Evolutionary conservation across 2,113 vertebrate species (phyloP), one percentile per base, ranked within the genome.

Genomic region (Cryptotis parvus): DNA sequence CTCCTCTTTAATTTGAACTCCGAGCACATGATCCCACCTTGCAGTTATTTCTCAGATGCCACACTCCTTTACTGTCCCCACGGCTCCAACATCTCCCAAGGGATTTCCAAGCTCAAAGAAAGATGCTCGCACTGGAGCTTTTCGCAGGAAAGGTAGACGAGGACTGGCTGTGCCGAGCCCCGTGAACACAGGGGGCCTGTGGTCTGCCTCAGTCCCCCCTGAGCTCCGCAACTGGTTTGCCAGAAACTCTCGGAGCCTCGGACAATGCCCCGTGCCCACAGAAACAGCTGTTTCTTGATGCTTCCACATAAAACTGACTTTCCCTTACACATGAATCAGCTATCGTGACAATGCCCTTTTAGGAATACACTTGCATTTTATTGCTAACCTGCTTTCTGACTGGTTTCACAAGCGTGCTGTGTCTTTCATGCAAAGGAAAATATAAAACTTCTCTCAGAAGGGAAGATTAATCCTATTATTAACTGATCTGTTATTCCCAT

Each of bases 51-150:
- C 91, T 91, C 84, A 92, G 95, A 96, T 41, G 85, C 82, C 26
- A 83, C 3, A 4, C 35, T 84, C 95, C 96, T 94, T 79, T 80
- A 95, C 22, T 91, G 89, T 91, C 95, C 79, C 91, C 43, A 26
- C 77, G 90, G 84, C 75, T 94, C 94, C 80, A 93, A 93, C 92
- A 93, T 90, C 0, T 52, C 84, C 82, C 79, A 93, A 55, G 1
- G 84, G 84, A 96, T 97, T 97, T 96, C 79, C 90, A n/a, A 95
- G 93, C 89, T 97, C 91, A 92, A 90, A 96, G 94, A 95, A 96
- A 97, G 94, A 94, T 76, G 94, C 86, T 85, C 83, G 84, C 89
- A 84, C 78, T 82, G 63, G 85, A 88, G 87, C 86, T 97, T 97
- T 97, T 94, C 81, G 69, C 70, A 95, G 91, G 92, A 91, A 95